Evolutionary conservation across 2,797 vertebrate species (phyloP).

Genomic region (Diceros bicornis): DNA sequence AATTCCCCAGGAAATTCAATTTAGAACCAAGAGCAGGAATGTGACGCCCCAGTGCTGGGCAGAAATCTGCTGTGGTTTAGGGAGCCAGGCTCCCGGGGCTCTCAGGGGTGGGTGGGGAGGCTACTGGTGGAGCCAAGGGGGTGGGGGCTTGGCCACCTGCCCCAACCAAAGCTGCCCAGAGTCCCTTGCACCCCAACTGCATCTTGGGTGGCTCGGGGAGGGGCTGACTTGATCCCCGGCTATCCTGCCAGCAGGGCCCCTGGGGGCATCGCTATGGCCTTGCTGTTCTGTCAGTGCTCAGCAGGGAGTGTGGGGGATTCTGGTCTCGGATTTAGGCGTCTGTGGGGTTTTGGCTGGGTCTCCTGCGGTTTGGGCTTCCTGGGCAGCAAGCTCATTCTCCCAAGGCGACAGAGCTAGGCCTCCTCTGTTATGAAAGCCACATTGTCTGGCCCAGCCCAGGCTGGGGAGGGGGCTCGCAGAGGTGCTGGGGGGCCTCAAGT

Average conservation of each 20-base stretch:
- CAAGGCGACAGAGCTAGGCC: slow-evolving; percentile 45
- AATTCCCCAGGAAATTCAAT: slow-evolving; percentile 89
- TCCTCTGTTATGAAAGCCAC: slow-evolving; percentile 74
- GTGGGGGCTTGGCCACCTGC: slow-evolving; percentile 35
- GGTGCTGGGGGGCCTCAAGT: slow-evolving; percentile 21
- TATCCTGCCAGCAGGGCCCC: not conserved
- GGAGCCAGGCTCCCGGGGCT: slow-evolving; percentile 59
- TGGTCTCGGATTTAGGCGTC: slow-evolving; percentile 74
- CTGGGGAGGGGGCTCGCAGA: slow-evolving; percentile 79
- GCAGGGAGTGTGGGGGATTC: slow-evolving; percentile 60
- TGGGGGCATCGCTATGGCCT: not conserved
- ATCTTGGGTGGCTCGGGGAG: not conserved
- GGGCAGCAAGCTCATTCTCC: slow-evolving; percentile 80
- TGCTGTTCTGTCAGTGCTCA: not conserved
- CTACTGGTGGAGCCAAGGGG: not conserved
- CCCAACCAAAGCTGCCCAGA: not conserved
- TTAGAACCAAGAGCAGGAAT: slow-evolving; percentile 83
- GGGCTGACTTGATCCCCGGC: not conserved
- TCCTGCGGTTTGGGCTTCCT: slow-evolving; percentile 86
- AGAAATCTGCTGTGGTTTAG: slow-evolving; percentile 65
- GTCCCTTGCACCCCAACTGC: not conserved
- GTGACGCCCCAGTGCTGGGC: slow-evolving; percentile 65
- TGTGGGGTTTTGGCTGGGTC: slow-evolving; percentile 83
- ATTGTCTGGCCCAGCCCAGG: slow-evolving; percentile 71
- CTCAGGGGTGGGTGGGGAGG: not conserved